Evolutionary conservation across 1,140 invertebrate species (phyloP), one percentile per base, ranked within the genome.

Genomic region (Meteorus sp.): DNA sequence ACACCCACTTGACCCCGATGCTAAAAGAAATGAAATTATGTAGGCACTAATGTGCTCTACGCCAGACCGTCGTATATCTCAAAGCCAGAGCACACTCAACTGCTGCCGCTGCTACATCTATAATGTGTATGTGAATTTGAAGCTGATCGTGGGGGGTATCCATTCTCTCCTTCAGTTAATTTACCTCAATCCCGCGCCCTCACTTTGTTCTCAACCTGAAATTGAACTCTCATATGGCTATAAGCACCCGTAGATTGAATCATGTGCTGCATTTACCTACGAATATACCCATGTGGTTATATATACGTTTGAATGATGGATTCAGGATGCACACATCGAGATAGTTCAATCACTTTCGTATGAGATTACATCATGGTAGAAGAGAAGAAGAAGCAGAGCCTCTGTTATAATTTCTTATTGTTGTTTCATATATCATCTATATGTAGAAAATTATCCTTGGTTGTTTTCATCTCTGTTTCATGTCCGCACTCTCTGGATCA

Each of bases 21-120:
- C 62, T 57, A 48, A 70, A 66, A 68, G 59, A 73, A 67, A 71
- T 70, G 50, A 70, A 69, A 70, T 70, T 69, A 69, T 67, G 60
- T 67, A 65, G 65, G 61, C 59, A 64, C 60, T 64, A 70, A 69
- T 66, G 61, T 60, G 58, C 60, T 50, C 50, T 54, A 55, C 58
- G 57, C 48, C 29, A 47, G 57, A 23, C 50, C 47, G 31, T 33
- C 39, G 31, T 37, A 45, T 57, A 11, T 48, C 54, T n/a, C 7
- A 9, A 22, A 8, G 17, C 15, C 17, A 45, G 15, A 15, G 7
- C 17, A 45, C 11, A 1, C n/a, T 15, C 22, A 7, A 23, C n/a
- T n/a, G n/a, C n/a, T n/a, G n/a, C n/a, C n/a, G n/a, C n/a, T n/a
- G n/a, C n/a, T n/a, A n/a, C n/a, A 45, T 23, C 1, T 20, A 45